Percentiles rank a stretch among this genome's conserved stretches.
These are phyloP conservation scores for Eilema depressum DNA, from an alignment of 2,888 invertebrate genomes.

Conservation along the genomic window DNA sequence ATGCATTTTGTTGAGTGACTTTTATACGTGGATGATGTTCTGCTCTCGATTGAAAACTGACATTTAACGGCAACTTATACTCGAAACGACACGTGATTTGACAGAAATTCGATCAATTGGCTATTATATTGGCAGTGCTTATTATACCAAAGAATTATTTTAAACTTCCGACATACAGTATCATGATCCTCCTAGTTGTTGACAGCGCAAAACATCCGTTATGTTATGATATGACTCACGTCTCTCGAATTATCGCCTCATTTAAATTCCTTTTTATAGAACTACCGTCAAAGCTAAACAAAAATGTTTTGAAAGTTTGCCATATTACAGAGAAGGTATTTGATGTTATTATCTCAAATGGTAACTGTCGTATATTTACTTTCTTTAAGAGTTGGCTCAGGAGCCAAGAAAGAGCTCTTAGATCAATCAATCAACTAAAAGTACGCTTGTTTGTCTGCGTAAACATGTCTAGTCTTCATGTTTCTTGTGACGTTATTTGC, in stretches of 20 bases:
- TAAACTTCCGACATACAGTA: no score
- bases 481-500: no score
- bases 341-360: neutral
- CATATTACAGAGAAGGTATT: conserved; percentile 28
- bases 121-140: neutral
- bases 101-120: no score
- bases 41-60: no score
- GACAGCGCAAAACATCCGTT: neutral
- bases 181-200: neutral
- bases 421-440: neutral
- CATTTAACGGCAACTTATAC: no score
- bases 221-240: no score
- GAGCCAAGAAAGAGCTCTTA: neutral
- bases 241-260: neutral
- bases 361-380: neutral
- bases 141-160: neutral
- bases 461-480: neutral
- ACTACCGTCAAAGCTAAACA: conserved; percentile 34
- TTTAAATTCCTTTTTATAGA: conserved; percentile 32
- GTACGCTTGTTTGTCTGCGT: neutral
- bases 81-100: no score
- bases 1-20: no score
- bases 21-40: no score
- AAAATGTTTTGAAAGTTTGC: conserved; percentile 47
- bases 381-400: neutral